Evolutionary conservation across 2,113 vertebrate genomes (phyloP), one percentile per base, ranked within the genome.

Genomic region (Tetrax tetrax): DNA sequence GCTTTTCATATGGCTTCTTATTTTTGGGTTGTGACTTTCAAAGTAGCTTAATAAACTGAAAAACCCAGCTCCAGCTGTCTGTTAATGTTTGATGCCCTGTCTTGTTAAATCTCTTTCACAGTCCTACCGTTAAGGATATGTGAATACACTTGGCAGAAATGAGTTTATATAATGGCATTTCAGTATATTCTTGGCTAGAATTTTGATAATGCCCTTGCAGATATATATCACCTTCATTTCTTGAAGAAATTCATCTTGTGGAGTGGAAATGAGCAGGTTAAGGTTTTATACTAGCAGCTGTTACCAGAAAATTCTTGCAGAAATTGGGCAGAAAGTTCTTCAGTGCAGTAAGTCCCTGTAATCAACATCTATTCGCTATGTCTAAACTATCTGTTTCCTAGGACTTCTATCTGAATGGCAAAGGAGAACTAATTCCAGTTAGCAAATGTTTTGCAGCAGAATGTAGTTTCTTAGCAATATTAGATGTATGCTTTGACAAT

Each of bases 301-400:
- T 87, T 91, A 69, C 53, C 81, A 95, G 81, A 87, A 84, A 84
- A 91, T 82, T 83, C 64, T 94, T 91, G 72, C 77, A 95, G 93
- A 87, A 90, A 83, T 60, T 71, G 56, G 51, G 60, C 60, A 95
- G 75, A 43, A 85, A 63, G 64, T 87, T 93, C 64, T 77, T 95
- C 83, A 82, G 77, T 93, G 83, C 77, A 84, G 45, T 70, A 87
- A 78, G 72, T 91, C 31, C 56, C 41, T 84, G 94, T 86, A 91
- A 91, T 76, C 74, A 89, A 38, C 41, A 43, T 72, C 37, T 84
- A 8, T 66, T 75, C 93, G 80, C 87, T 78, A 2, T 74, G 19
- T 72, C 65, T 91, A 18, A 70, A 71, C 33, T 60, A 15, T 54
- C 9, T 7, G 1, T 94, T 89, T 93, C 43, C 35, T 71, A 60